These are phyloP conservation scores for Himantopus leucocephalus DNA, from an alignment of 2,113 vertebrate species.

Conservation along the genomic window DNA sequence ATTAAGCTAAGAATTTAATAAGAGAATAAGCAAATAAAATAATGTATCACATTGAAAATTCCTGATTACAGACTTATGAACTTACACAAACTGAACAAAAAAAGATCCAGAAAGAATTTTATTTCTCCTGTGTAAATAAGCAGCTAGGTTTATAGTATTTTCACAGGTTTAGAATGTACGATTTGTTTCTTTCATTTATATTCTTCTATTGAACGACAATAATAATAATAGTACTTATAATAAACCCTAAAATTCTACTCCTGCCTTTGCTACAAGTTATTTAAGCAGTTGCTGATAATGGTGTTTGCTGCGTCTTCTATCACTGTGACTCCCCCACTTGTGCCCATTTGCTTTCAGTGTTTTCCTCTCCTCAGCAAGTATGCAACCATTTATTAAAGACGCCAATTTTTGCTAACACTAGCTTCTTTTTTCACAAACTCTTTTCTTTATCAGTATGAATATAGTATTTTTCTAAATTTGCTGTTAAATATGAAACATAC, in stretches of 20 bases:
- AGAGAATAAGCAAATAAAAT: conserved; percentile 58
- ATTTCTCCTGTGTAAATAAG: conserved; percentile 26
- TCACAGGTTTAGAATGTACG: background rate
- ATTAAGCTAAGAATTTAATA: conserved; percentile 16
- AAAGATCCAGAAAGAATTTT: conserved; percentile 46
- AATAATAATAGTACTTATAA: background rate
- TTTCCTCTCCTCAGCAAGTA: background rate
- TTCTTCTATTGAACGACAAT: background rate
- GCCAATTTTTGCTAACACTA: background rate
- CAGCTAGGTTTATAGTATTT: conserved; percentile 31
- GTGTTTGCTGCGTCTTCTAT: background rate
- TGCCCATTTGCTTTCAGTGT: background rate
- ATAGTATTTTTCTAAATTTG: background rate
- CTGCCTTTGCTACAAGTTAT: conserved; percentile 3
- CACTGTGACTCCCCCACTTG: background rate
- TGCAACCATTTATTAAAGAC: background rate
- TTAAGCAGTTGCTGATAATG: background rate
- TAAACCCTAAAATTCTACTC: background rate
- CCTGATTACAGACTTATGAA: conserved; percentile 41
- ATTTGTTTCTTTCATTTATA: background rate
- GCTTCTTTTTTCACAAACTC: background rate
- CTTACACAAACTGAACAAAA: conserved; percentile 45
- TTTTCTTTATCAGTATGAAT: background rate
- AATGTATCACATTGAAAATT: conserved; percentile 44
- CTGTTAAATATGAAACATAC: background rate